phyloP scores from a whole-genome alignment of 1,140 invertebrate genomes.

The Neomicropteryx cornuta region DNA sequence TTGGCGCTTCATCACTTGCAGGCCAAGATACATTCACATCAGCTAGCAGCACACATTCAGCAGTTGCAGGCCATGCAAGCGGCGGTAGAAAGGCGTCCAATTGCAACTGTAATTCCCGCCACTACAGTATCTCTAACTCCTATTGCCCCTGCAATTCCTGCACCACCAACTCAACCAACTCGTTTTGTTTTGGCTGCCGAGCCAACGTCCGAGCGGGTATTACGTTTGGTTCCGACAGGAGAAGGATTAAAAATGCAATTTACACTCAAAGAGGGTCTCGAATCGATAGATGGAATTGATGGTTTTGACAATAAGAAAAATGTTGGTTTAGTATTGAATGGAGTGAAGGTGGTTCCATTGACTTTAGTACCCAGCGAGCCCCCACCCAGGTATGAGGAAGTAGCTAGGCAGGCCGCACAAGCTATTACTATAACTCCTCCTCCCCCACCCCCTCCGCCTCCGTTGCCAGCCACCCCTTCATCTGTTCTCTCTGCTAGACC shows the following conservation, averaged over 20 bases:
- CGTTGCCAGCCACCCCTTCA: slow-evolving; percentile 10
- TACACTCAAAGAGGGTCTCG: slow-evolving; percentile 13
- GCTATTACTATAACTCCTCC: slow-evolving; percentile 16
- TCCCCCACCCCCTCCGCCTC: slow-evolving; percentile 17
- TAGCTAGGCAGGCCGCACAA: slow-evolving; percentile 42
- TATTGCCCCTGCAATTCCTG: slow-evolving; percentile 7
- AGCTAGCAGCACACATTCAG: slow-evolving; percentile 41
- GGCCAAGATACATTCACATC: slow-evolving; percentile 53
- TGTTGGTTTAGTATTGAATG: slow-evolving; percentile 23
- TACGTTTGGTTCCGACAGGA: slow-evolving; percentile 12
- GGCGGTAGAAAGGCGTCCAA: slow-evolving; percentile 27
- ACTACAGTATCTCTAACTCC: slow-evolving; percentile 4
- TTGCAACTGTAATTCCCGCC: slow-evolving; percentile 14
- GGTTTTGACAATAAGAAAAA: slow-evolving; percentile 15
- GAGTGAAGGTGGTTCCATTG: slow-evolving; percentile 37
- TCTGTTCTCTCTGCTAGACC: slow-evolving; percentile 22
- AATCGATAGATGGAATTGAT: slow-evolving; percentile 13
- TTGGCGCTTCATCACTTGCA: slow-evolving; percentile 58
- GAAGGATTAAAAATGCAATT: slow-evolving; percentile 14
- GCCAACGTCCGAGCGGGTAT: slow-evolving; percentile 10
- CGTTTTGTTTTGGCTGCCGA: slow-evolving; percentile 19
- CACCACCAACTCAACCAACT: slow-evolving; percentile 20
- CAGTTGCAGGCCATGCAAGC: slow-evolving; percentile 45
- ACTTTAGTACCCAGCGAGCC: slow-evolving; percentile 35
- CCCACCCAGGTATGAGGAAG: slow-evolving; percentile 59